Base-by-base conservation (phyloP, 2,113 vertebrate species). In the Rallus limicola region DNA sequence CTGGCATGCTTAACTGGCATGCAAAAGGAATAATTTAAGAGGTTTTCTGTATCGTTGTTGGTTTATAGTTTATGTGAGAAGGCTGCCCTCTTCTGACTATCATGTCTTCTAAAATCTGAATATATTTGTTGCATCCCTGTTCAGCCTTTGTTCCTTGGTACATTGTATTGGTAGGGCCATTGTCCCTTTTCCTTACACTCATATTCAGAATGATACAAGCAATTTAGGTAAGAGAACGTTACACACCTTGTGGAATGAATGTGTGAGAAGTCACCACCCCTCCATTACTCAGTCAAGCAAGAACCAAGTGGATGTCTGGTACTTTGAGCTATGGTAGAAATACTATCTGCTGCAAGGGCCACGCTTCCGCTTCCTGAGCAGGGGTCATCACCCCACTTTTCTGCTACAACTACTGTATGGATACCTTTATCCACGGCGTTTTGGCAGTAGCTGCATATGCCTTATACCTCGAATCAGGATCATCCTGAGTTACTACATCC, bases 31-130 rank as follows among this genome's bases (percentile, higher is more conserved):
- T 40, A 40, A 82, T 85, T 90, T 93, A n/a, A 74, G 23, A 34
- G 50, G 25, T 88, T 94, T 91, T 80, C 52, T 68, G 21, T 46
- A 24, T 38, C 62, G 20, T 67, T 94, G 31, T 84, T 90, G 28
- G 8, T 87, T 93, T 96, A 87, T 24, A 87, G 69, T 96, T 84
- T 62, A 82, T 93, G 87, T 86, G 97, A 96, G 96, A 90, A 97
- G 93, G 84, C 96, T 97, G 97, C 97, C 97, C 97, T 95, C 97
- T 97, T 95, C 95, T 97, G 97, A 96, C 95, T 84, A 71, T 52
- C 3, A 33, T 84, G 91, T 88, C 36, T 76, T 74, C 2, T 4
- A 59, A 89, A 87, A 62, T 40, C 34, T 53, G 65, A 18, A 48
- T 40, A 59, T 4, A 7, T 74, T 91, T 88, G 67, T 84, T 26